A percentile compares a stretch with the other conserved stretches of the same genome.
These are phyloP conservation scores for Brachionichthys hirsutus DNA, from an alignment of 2,113 vertebrate genomes.

Conservation along the genomic window DNA sequence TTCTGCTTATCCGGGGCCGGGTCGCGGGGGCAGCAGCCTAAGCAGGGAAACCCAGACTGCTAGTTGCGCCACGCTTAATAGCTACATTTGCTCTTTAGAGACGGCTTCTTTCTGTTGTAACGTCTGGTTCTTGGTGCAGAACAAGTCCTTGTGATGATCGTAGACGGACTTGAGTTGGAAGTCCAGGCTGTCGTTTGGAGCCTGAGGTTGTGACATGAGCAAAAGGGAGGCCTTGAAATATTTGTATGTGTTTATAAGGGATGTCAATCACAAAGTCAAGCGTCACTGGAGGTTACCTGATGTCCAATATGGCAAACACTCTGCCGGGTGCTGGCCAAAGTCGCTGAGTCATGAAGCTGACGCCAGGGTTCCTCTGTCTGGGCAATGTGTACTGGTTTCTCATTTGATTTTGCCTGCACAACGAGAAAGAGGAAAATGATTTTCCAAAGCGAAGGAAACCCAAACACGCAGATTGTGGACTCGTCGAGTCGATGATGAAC, in stretches of 20 bases:
- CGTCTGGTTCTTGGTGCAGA: constrained; percentile 76
- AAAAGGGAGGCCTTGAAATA: not conserved
- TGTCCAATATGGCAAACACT: constrained; percentile 52
- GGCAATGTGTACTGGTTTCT: constrained; percentile 71
- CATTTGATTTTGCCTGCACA: constrained; percentile 63
- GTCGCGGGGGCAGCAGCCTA: too few relatives aligned
- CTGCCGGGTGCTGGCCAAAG: constrained; percentile 67
- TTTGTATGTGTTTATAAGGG: not conserved
- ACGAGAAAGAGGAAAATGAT: not conserved
- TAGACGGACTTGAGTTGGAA: constrained; percentile 81
- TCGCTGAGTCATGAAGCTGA: constrained; percentile 70
- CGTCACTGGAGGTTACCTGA: constrained; percentile 63
- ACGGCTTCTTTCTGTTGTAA: constrained; percentile 75
- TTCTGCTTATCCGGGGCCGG: too few relatives aligned
- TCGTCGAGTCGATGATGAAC: too few relatives aligned
- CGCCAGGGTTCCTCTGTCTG: constrained; percentile 84
- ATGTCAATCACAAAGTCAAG: not conserved
- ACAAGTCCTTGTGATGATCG: constrained; percentile 76
- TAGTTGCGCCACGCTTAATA: not conserved
- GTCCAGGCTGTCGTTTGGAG: constrained; percentile 80
- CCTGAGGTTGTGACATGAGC: constrained; percentile 55
- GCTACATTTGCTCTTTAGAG: constrained; percentile 63
- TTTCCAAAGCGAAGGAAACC: too few relatives aligned
- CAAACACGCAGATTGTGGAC: too few relatives aligned
- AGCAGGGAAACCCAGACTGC: too few relatives aligned